Conservation (phyloP, 1,140 invertebrate species). For the Cyphomyrmex costatus region DNA sequence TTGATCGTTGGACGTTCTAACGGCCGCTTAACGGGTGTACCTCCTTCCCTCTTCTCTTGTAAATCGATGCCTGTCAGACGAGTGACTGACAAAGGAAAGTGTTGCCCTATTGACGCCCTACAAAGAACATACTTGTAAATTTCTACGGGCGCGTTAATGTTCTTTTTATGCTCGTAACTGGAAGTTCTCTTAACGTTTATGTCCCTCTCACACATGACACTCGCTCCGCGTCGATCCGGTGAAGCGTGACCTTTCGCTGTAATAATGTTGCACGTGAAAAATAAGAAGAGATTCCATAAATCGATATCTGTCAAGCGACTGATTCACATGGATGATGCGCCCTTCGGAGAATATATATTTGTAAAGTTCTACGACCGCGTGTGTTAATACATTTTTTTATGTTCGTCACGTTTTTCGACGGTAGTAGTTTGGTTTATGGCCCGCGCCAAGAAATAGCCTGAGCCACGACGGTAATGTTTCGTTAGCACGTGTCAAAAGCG, state of each 20-base stretch:
- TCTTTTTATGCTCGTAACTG: slow-evolving; percentile 70
- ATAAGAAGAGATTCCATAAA: slow-evolving; percentile 68
- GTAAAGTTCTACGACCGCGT: slow-evolving; percentile 63
- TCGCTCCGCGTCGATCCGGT: slow-evolving; percentile 36
- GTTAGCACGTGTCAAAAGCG: slow-evolving; percentile 29
- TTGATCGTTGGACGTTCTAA: slow-evolving; percentile 65
- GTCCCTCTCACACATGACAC: slow-evolving; percentile 52
- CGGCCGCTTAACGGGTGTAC: slow-evolving; percentile 71
- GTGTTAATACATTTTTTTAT: slow-evolving; percentile 71
- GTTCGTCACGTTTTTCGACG: slow-evolving; percentile 51
- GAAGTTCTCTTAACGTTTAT: slow-evolving; percentile 71
- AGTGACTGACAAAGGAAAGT: slow-evolving; percentile 64
- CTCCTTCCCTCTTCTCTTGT: slow-evolving; percentile 54
- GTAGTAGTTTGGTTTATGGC: slow-evolving; percentile 36
- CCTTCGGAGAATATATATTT: slow-evolving; percentile 56
- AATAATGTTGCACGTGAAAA: slow-evolving; percentile 54
- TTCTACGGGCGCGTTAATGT: slow-evolving; percentile 75
- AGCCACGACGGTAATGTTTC: slow-evolving; percentile 18
- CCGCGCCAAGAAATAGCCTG: slow-evolving; percentile 11
- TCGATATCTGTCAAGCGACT: slow-evolving; percentile 53
- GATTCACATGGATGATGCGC: slow-evolving; percentile 21
- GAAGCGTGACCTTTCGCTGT: slow-evolving; percentile 17
- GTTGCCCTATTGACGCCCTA: slow-evolving; percentile 40
- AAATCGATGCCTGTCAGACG: slow-evolving; percentile 73
- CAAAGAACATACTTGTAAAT: slow-evolving; percentile 76